Evolutionary conservation across 1,140 invertebrate species (phyloP), one percentile per base, ranked within the genome.

Genomic region (Drosophila littoralis): DNA sequence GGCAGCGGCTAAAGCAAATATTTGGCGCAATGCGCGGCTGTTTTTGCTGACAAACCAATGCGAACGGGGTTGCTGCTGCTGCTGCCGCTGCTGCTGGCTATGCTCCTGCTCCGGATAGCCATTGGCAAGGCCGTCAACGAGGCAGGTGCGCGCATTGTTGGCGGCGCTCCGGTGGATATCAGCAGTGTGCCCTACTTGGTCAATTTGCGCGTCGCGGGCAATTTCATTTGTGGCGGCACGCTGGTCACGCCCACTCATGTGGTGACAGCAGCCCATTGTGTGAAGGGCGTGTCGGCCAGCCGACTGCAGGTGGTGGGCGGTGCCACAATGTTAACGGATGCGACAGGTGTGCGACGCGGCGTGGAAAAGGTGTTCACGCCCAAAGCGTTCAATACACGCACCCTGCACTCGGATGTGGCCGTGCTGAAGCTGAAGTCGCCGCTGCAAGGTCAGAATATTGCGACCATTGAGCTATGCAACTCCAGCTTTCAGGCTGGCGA

Each of bases 211-310:
- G 70, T 79, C 8, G 42, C 50, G 7, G 75, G 80, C 1, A 40
- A 33, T 12, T 91, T 91, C 15, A 81, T 88, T 17, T 91, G 88
- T 48, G 88, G 88, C 15, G 88, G 88, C 6, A 63, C 80, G 1
- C 33, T 91, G 17, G 63, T 91, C 13, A 79, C 74, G 7, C 33
- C 80, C 12, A 68, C 57, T 2, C 88, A 91, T 60, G 88, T 91
- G 43, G 55, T 91, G 15, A 91, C 88, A 0, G 88, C 88, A 6
- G 88, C 88, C 0, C 88, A 91, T 38, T 91, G 88, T 40, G 83
- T 91, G 8, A 84, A 88, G 45, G 88, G 88, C 17, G 68, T 91
- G 13, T 43, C 61, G 1, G 77, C 83, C 9, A 32, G 57, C n/a
- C 57, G 73, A 6, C 36, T 91, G 1, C 61, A 69, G 32, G 75